Conservation (phyloP, 2,113 vertebrate genomes). For the Pipra filicauda region DNA sequence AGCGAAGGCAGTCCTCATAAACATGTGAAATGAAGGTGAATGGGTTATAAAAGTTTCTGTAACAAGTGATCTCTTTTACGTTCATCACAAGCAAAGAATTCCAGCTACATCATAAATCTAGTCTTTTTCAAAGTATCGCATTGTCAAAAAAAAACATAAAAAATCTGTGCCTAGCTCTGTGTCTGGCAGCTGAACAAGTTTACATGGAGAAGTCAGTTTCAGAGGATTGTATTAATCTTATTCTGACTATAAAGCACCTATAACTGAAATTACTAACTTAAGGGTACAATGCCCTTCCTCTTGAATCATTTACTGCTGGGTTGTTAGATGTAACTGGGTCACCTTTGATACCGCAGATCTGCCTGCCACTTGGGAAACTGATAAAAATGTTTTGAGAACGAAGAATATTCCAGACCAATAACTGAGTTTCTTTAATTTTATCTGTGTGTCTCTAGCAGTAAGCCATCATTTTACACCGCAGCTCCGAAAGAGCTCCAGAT, state of each 20-base stretch:
- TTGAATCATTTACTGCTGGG: slow-evolving; percentile 69
- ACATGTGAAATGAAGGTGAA: slow-evolving; percentile 77
- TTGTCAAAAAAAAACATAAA: slow-evolving; percentile 46
- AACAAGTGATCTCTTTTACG: slow-evolving; percentile 73
- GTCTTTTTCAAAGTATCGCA: slow-evolving; percentile 69
- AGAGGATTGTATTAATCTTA: slow-evolving; percentile 62
- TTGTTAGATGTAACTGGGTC: slow-evolving; percentile 51
- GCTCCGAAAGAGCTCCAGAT: background rate
- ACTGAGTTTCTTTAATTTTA: background rate
- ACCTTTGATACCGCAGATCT: slow-evolving; percentile 65
- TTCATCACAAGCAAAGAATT: slow-evolving; percentile 76
- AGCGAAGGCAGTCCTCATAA: slow-evolving; percentile 77
- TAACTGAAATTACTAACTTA: slow-evolving; percentile 61
- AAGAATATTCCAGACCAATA: slow-evolving; percentile 30
- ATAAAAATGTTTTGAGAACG: slow-evolving; percentile 1
- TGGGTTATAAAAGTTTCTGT: slow-evolving; percentile 78
- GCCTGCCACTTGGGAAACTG: slow-evolving; percentile 20
- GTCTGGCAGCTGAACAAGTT: slow-evolving; percentile 69
- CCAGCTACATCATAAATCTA: slow-evolving; percentile 77
- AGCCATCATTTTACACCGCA: background rate
- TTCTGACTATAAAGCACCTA: slow-evolving; percentile 58
- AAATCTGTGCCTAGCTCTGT: slow-evolving; percentile 40
- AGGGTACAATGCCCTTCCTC: slow-evolving; percentile 62
- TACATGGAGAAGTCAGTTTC: slow-evolving; percentile 53
- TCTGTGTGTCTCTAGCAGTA: background rate